These are phyloP conservation scores for Patella ulyssiponensis DNA, from an alignment of 2,888 invertebrate genomes.

Conservation along the genomic window DNA sequence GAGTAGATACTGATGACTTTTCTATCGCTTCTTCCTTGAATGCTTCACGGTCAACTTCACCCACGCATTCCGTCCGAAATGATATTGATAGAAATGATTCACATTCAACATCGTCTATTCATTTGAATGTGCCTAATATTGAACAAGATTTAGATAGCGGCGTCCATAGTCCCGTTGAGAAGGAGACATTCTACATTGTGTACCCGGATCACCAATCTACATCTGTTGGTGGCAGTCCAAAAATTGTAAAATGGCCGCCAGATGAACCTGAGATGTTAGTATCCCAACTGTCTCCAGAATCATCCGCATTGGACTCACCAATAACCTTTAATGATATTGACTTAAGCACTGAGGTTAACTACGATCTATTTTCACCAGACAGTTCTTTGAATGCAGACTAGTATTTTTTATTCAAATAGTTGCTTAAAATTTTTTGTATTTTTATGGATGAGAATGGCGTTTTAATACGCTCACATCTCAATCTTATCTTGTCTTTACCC, in stretches of 20 bases:
- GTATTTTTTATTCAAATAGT: too few species aligned
- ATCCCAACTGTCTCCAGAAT: neutral
- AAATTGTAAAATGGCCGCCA: conserved; percentile 27
- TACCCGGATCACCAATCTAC: conserved; percentile 8
- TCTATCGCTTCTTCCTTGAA: neutral
- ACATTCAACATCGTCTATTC: neutral
- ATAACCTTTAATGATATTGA: conserved; percentile 25
- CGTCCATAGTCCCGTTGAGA: conserved; percentile 14
- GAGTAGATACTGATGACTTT: neutral
- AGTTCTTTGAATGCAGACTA: neutral
- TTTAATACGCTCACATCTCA: too few species aligned
- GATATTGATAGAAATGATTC: neutral
- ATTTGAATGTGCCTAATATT: neutral
- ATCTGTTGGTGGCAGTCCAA: neutral
- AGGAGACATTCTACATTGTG: conserved; percentile 22
- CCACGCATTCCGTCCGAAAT: neutral
- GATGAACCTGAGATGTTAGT: neutral
- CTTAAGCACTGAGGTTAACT: neutral
- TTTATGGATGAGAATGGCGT: too few species aligned
- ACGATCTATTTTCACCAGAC: neutral
- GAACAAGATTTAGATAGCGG: conserved; percentile 10
- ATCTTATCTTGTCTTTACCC: too few species aligned
- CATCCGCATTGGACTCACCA: conserved; percentile 10
- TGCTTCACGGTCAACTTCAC: neutral
- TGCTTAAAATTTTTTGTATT: too few species aligned